Evolutionary conservation across 2,888 invertebrate species (phyloP), one percentile per base, ranked within the genome.

Genomic region (Scaptomyza parva): DNA sequence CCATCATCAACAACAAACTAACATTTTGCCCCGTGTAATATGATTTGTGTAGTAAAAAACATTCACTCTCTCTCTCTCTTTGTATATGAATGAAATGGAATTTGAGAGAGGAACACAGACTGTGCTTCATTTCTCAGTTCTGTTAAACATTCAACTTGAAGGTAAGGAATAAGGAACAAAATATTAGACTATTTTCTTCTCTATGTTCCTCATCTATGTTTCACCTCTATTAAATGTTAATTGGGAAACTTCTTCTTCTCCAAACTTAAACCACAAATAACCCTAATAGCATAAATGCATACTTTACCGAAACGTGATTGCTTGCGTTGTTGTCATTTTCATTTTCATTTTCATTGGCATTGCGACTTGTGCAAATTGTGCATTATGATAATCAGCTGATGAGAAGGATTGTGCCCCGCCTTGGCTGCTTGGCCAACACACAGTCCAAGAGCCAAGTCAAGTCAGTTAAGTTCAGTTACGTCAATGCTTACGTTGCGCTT

Each of bases 381-480:
- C 22, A 28, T 39, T 33, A 57, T 57, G 30, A 26, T 41, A 33
- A 30, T 26, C 20, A 20, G 45, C 14, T 24, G 24, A 18, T 9
- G 24, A 17, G 6, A 17, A 51, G 6, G 12, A 11, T 26, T 28
- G 17, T n/a, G 20, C 11, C 33, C 47, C 17, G 20, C 11, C 33
- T 51, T 22, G 43, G 39, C 35, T 62, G 26, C 20, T 51, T 2
- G 28, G 6, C 5, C 22, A 5, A 8, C 14, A 37, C 37, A 20
- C 39, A 44, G 47, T 77, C 69, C 53, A n/a, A n/a, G n/a, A n/a
- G n/a, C n/a, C n/a, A n/a, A n/a, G n/a, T n/a, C n/a, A n/a, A 44
- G 51, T 77, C 70, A 59, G 60, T 64, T 57, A 59, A 78, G 50
- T 20, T 57, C 28, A 47, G 55, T 84, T 81, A 59, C 81, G 82